A percentile compares a stretch with the other conserved stretches of the same genome.
Evolutionary conservation across 2,797 vertebrate species (phyloP).

Genomic region (Hipposideros larvatus): DNA sequence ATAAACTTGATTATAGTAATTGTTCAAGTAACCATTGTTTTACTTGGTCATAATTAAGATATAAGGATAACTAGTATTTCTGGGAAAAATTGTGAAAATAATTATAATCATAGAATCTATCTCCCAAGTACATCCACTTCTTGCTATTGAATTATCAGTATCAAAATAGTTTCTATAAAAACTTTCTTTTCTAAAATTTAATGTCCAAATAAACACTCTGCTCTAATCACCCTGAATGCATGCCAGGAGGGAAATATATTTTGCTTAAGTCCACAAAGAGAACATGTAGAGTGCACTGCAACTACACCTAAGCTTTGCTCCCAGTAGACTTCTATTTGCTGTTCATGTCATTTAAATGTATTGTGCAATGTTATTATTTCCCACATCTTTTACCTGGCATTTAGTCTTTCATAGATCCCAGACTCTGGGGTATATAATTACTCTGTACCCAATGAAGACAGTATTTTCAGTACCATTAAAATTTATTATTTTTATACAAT

Average conservation of each 20-base stretch:
- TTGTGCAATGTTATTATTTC: neutral
- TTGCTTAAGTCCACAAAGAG: neutral
- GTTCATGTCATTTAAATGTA: neutral
- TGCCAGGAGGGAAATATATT: neutral
- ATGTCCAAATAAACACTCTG: neutral
- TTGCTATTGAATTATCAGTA: neutral
- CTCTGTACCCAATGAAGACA: neutral
- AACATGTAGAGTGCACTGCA: accelerated
- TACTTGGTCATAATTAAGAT: neutral
- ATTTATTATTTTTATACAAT: neutral
- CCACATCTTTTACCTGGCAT: neutral
- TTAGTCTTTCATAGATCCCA: neutral
- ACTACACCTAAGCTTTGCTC: neutral
- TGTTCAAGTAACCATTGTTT: neutral
- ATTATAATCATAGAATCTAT: neutral
- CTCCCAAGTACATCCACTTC: neutral
- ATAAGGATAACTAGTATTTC: neutral
- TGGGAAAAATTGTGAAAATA: neutral
- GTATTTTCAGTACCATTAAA: neutral
- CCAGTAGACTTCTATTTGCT: neutral
- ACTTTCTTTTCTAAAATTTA: neutral
- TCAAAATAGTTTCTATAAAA: neutral
- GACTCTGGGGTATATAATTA: neutral
- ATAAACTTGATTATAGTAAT: neutral
- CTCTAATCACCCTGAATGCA: neutral